phyloP scores from a whole-genome alignment of 2,797 vertebrate species.

The Halcyon badia region DNA sequence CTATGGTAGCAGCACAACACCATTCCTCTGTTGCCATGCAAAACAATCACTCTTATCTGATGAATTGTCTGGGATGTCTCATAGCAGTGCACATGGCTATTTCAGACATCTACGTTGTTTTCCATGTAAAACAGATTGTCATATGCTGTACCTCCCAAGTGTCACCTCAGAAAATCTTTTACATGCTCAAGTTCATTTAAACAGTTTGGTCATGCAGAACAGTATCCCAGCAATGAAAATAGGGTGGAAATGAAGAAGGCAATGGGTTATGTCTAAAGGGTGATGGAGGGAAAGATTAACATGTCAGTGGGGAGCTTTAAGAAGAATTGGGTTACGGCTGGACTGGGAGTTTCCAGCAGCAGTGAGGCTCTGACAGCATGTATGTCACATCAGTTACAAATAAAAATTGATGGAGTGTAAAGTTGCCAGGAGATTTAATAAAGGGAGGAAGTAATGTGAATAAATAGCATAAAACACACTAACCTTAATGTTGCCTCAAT shows the following conservation, averaged over 20 bases:
- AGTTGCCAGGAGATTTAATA: constrained; percentile 31
- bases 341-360: constrained; percentile 22
- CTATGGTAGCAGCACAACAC: background rate
- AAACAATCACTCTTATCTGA: constrained; percentile 16
- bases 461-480: background rate
- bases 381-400: constrained; percentile 30
- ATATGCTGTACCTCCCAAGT: background rate
- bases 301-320: constrained; percentile 27
- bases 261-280: constrained; percentile 33
- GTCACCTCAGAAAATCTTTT: constrained; percentile 3
- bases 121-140: constrained; percentile 14
- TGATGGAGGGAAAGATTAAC: constrained; percentile 44
- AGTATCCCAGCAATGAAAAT: background rate
- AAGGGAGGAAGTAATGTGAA: constrained; percentile 5
- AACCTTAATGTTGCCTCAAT: background rate
- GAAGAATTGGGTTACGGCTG: constrained; percentile 1
- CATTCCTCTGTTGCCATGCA: constrained; percentile 20
- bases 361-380: background rate
- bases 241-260: constrained; percentile 15
- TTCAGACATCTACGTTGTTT: constrained; percentile 1
- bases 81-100: background rate
- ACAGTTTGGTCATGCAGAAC: constrained; percentile 39
- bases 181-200: background rate
- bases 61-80: constrained; percentile 25
- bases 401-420: constrained; percentile 42